Percentiles rank a stretch among this genome's conserved stretches.
Evolutionary conservation across 2,888 invertebrate genomes (phyloP).

Genomic region (Acanthosepion pharaonis): DNA sequence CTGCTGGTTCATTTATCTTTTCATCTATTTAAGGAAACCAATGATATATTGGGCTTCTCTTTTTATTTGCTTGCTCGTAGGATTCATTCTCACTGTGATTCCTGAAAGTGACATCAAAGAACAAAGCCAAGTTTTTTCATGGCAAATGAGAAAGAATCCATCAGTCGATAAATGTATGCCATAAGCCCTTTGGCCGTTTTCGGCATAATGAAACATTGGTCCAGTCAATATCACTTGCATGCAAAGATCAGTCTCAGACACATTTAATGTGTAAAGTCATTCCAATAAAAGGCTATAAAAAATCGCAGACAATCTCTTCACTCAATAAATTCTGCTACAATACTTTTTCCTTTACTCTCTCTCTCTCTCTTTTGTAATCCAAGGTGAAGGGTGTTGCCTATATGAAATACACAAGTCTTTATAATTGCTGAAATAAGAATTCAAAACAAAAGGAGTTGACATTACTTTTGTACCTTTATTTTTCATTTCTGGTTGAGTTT

Average conservation of each 20-base stretch:
- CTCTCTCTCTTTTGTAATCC: background rate
- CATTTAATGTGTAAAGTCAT: background rate
- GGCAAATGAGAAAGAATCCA: background rate
- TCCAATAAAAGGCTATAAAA: background rate
- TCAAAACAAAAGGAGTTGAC: too few species aligned
- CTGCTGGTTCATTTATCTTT: background rate
- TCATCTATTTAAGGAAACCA: background rate
- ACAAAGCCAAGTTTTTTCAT: background rate
- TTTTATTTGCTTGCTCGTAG: background rate
- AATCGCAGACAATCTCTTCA: slow-evolving; percentile 7
- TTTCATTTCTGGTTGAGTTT: too few species aligned
- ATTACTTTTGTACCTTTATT: too few species aligned
- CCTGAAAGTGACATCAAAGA: background rate
- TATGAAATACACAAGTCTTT: background rate
- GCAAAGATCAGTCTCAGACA: background rate
- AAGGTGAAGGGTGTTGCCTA: background rate
- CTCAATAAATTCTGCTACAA: background rate
- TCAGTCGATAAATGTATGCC: background rate
- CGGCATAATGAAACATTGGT: background rate
- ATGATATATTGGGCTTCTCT: background rate
- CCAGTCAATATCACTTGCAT: background rate
- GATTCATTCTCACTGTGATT: background rate
- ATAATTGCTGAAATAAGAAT: too few species aligned
- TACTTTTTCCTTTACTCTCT: background rate
- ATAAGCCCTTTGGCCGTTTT: background rate